Percentiles rank a stretch among this genome's conserved stretches.
These are phyloP conservation scores for Sebastolobus alascanus DNA, from an alignment of 2,797 vertebrate genomes.

Conservation along the genomic window DNA sequence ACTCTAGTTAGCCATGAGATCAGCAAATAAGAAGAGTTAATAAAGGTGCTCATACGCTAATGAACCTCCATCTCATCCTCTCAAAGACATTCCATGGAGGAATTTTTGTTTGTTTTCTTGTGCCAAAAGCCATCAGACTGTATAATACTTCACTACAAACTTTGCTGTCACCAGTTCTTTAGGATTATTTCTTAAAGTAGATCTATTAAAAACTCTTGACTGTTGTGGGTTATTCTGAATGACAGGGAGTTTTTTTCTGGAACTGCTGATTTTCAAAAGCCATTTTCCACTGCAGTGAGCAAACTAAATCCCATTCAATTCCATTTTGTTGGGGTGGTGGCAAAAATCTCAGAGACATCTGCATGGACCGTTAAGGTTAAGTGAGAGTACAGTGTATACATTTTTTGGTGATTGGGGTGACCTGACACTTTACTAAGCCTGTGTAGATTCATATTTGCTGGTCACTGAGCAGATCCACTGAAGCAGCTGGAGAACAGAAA, in stretches of 20 bases:
- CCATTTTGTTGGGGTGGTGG: background rate
- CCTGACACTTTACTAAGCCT: background rate
- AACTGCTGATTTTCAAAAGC: background rate
- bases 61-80: background rate
- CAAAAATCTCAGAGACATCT: background rate
- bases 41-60: background rate
- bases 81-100: background rate
- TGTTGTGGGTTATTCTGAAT: background rate
- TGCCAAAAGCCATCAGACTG: background rate
- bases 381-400: background rate
- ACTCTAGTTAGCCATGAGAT: background rate
- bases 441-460: background rate
- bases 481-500: conserved; percentile 9
- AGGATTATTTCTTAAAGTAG: background rate
- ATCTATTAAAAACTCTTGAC: background rate
- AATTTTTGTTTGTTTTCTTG: background rate
- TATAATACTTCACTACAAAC: background rate
- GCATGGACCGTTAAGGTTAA: background rate
- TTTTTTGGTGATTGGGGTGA: background rate
- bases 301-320: background rate
- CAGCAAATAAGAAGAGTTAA: background rate
- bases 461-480: background rate
- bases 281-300: background rate
- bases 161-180: background rate
- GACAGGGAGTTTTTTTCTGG: background rate